These are phyloP conservation scores for Eulemur mongoz DNA, from an alignment of 2,797 vertebrate species.

Conservation along the genomic window DNA sequence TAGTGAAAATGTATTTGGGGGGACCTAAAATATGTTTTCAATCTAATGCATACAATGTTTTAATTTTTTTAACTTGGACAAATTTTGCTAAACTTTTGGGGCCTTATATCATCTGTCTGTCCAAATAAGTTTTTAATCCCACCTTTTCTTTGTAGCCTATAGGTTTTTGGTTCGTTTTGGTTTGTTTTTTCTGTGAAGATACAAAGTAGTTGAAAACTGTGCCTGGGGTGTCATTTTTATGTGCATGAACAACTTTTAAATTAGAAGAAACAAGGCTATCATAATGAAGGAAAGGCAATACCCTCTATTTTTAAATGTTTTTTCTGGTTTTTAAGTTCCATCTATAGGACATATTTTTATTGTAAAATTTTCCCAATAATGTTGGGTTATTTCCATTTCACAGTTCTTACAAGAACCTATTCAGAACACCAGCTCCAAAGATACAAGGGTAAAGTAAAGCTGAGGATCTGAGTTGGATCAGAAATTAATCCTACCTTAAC, in stretches of 20 bases:
- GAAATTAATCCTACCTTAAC: neutral
- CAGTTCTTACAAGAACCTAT: neutral
- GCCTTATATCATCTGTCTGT: neutral
- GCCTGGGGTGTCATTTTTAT: neutral
- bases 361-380: neutral
- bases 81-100: neutral
- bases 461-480: neutral
- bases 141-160: neutral
- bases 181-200: neutral
- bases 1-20: neutral
- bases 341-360: neutral
- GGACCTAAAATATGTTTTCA: neutral
- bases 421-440: neutral
- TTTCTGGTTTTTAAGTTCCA: neutral
- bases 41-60: neutral
- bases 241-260: conserved; percentile 38
- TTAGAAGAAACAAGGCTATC: neutral
- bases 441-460: neutral
- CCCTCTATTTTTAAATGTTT: neutral
- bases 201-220: neutral
- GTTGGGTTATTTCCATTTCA: neutral
- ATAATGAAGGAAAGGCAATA: neutral
- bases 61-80: neutral
- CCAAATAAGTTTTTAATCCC: neutral
- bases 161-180: neutral